A percentile compares a stretch with the other conserved stretches of the same genome.
Evolutionary conservation across 2,888 invertebrate species (phyloP).

Genomic region (Hypolimnas misippus): DNA sequence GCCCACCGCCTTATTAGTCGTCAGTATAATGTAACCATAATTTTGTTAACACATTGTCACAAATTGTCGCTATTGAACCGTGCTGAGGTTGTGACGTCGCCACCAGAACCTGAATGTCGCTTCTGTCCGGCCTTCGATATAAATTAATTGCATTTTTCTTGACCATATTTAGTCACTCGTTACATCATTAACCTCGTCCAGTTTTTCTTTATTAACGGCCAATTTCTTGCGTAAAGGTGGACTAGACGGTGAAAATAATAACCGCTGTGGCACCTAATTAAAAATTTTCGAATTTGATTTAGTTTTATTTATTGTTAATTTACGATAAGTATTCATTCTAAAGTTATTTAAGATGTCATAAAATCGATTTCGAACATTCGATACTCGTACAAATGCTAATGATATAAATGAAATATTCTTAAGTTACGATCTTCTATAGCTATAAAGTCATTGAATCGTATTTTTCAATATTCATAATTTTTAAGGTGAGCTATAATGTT

Average conservation of each 20-base stretch:
- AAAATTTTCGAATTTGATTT: not conserved
- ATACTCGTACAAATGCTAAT: not conserved
- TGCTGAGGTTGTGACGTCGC: not conserved
- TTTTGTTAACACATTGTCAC: slow-evolving; percentile 10
- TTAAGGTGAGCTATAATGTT: not conserved
- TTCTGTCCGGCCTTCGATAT: not conserved
- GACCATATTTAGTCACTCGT: not conserved
- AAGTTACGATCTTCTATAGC: not conserved
- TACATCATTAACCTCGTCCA: not conserved
- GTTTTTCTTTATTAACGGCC: not conserved
- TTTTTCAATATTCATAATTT: not conserved
- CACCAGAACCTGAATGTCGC: not conserved
- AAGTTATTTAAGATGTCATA: not conserved
- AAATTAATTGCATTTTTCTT: slow-evolving; percentile 2
- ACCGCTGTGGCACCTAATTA: not conserved
- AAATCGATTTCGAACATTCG: not conserved
- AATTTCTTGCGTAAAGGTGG: not conserved
- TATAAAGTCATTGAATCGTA: not conserved
- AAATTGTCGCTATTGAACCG: not conserved
- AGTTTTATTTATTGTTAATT: not conserved
- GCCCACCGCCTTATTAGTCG: not conserved
- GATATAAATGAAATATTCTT: not conserved
- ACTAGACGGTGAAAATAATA: not conserved
- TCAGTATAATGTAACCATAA: not conserved
- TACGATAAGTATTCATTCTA: not conserved